Evolutionary conservation across 2,797 vertebrate genomes (phyloP), one percentile per base, ranked within the genome.

Genomic region (Monodelphis domestica): DNA sequence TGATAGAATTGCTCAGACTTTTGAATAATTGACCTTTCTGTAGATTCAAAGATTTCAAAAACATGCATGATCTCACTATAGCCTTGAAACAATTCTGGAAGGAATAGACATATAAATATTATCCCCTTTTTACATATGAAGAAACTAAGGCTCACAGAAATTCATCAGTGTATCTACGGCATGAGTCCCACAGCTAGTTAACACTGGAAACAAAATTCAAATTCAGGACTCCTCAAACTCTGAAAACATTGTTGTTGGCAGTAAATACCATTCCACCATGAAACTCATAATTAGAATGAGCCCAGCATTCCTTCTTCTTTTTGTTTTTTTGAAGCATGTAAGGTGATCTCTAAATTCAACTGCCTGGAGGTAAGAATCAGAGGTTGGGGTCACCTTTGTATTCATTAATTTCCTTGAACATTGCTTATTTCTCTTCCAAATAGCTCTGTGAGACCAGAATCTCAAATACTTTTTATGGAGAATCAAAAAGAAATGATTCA

Each of bases 311-410:
- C 15, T 93, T 70, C 33, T 92, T 89, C 17, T 50, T 59, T 57
- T 90, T 91, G 15, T 90, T 91, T 94, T 55, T 59, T 92, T 92
- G 33, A 90, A 90, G 30, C 11, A 91, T 28, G 94, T 30, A 90
- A 93, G 57, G 89, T 15, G 92, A 28, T 84, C 91, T 92, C 33
- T 90, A 88, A 53, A 55, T 91, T 90, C 59, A 38, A 17, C 33
- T 70, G 59, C 38, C n/a, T 70, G 33, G 15, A 17, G 14, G 15
- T 17, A 5, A 21, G 17, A 38, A 11, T 38, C n/a, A 38, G 17
- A 70, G 15, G n/a, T 96, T 29, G 26, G 38, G 53, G 28, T 88
- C 90, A 89, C 9, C 24, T 90, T 53, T 10, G 91, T 94, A 96
- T 84, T 51, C 53, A 0, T 92, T 91, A 17, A 10, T 88, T 95